Evolutionary conservation across 2,113 vertebrate genomes (phyloP).

Genomic region (Struthio camelus): DNA sequence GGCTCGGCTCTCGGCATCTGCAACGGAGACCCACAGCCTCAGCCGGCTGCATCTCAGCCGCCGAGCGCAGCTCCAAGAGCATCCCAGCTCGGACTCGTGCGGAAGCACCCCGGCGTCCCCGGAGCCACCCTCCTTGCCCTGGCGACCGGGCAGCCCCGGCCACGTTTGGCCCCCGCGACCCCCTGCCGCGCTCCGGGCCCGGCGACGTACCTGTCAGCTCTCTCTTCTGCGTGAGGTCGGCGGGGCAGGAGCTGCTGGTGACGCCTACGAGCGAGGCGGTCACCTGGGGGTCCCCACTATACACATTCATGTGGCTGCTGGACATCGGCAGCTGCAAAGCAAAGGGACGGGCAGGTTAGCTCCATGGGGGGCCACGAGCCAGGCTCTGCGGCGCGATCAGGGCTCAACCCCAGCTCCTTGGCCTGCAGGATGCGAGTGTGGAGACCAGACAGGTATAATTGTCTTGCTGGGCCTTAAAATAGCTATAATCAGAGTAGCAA

Average conservation of each 20-base stretch:
- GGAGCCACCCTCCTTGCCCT: accelerated
- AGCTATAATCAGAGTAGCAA: background rate
- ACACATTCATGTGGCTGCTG: constrained; percentile 95
- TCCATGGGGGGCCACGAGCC: background rate
- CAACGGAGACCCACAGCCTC: constrained; percentile 47
- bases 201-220: constrained; percentile 87
- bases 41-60: background rate
- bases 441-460: background rate
- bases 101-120: background rate
- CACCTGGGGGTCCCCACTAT: constrained; percentile 88
- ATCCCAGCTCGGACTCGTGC: background rate
- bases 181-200: background rate
- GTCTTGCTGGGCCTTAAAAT: background rate
- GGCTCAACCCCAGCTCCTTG: background rate
- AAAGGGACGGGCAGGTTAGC: background rate
- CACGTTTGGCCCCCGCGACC: accelerated
- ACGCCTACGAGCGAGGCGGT: constrained; percentile 87
- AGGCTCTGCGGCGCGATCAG: accelerated
- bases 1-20: constrained; percentile 90
- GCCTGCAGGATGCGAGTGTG: background rate
- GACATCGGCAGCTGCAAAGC: constrained; percentile 89
- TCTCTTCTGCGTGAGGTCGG: constrained; percentile 92
- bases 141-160: background rate
- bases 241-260: constrained; percentile 97
- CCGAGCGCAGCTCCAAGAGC: accelerated